Percentiles rank a stretch among this genome's conserved stretches.
These are phyloP conservation scores for Parapsyche elsis DNA, from an alignment of 1,140 invertebrate genomes.

Conservation along the genomic window DNA sequence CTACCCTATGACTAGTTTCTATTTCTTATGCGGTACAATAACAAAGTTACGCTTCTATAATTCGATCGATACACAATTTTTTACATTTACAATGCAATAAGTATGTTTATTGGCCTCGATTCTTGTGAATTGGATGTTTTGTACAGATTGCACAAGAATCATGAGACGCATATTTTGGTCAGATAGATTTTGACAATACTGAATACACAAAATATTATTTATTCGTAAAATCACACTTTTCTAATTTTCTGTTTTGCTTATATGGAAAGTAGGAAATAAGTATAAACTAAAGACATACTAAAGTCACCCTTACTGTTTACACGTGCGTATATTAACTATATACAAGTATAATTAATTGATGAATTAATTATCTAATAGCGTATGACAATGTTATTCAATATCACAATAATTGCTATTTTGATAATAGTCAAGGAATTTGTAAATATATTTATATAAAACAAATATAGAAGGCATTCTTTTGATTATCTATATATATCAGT, in stretches of 20 bases:
- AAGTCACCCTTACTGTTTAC: neutral
- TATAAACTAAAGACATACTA: slow-evolving; percentile 20
- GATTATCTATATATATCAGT: slow-evolving; percentile 52
- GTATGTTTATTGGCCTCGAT: neutral
- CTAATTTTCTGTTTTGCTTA: neutral
- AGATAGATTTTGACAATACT: slow-evolving; percentile 13
- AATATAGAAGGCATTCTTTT: slow-evolving; percentile 53
- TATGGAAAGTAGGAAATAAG: slow-evolving; percentile 20
- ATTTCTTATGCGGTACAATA: neutral
- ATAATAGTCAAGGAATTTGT: slow-evolving; percentile 51
- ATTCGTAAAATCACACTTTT: neutral
- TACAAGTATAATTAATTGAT: slow-evolving; percentile 17
- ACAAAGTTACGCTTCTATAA: neutral
- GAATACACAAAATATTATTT: slow-evolving; percentile 37
- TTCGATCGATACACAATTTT: neutral
- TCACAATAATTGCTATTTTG: slow-evolving; percentile 52
- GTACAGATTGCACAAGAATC: neutral
- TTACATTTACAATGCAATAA: neutral
- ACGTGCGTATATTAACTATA: neutral
- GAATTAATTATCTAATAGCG: slow-evolving; percentile 36
- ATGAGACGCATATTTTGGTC: slow-evolving; percentile 29
- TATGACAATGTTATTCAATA: slow-evolving; percentile 51
- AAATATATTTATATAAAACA: slow-evolving; percentile 51
- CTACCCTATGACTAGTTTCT: slow-evolving; percentile 39
- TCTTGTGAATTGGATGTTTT: neutral